These are phyloP conservation scores for Scotopteryx bipunctaria DNA, from an alignment of 2,888 invertebrate species.

Conservation along the genomic window DNA sequence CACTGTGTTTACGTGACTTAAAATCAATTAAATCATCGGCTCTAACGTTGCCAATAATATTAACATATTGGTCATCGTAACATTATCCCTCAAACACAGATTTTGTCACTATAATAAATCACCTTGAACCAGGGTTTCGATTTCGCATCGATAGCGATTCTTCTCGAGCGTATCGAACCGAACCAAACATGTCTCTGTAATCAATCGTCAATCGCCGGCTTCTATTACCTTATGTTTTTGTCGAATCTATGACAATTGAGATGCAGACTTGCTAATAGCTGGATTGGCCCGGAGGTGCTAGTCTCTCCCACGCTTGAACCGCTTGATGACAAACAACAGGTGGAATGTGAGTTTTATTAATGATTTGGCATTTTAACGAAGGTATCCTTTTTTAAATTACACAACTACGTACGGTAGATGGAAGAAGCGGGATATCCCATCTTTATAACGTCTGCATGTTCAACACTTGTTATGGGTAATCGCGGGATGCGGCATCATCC, in stretches of 20 bases:
- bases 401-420: conserved; percentile 27
- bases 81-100: conserved; percentile 43
- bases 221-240: conserved; percentile 66
- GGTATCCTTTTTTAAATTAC: conserved; percentile 30
- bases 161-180: conserved; percentile 72
- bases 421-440: conserved; percentile 43
- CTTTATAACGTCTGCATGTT: conserved; percentile 37
- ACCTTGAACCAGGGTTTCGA: conserved; percentile 74
- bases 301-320: conserved; percentile 44
- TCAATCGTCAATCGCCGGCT: conserved; percentile 63
- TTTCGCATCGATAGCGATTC: conserved; percentile 69
- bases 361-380: conserved; percentile 17
- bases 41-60: conserved; percentile 28
- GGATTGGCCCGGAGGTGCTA: conserved; percentile 38
- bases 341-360: conserved; percentile 30
- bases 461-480: conserved; percentile 35
- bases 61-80: conserved; percentile 37
- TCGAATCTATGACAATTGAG: conserved; percentile 53
- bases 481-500: conserved; percentile 33
- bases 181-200: conserved; percentile 70
- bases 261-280: conserved; percentile 48
- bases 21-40: conserved; percentile 44
- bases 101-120: conserved; percentile 60
- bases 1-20: conserved; percentile 62
- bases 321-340: conserved; percentile 48